phyloP scores from a whole-genome alignment of 2,113 vertebrate species.

The Rhynchomys soricoides region DNA sequence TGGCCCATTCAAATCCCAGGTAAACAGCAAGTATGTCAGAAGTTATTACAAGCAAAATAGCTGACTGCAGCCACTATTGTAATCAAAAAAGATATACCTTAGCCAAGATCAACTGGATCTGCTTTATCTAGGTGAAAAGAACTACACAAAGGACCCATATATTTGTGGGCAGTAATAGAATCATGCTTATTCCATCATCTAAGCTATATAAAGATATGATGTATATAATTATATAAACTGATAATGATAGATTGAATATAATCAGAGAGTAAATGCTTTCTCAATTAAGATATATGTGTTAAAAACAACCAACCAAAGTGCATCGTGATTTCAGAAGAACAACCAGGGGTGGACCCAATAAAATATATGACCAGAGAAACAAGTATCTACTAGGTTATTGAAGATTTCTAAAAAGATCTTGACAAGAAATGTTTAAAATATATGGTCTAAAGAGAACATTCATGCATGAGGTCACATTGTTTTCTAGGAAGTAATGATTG shows the following conservation, averaged over 20 bases:
- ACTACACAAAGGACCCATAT: not conserved
- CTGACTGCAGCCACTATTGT: not conserved
- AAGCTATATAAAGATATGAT: not conserved
- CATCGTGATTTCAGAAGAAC: not conserved
- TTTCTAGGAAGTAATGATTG: not conserved
- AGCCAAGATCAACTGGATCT: not conserved
- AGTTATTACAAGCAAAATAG: not conserved
- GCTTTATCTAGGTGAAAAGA: not conserved
- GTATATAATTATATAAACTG: not conserved
- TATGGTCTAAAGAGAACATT: not conserved
- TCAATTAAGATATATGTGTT: not conserved
- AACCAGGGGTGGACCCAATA: not conserved
- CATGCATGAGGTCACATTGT: not conserved
- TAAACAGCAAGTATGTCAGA: not conserved
- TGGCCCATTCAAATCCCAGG: not conserved
- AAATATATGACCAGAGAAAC: not conserved
- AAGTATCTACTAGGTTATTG: not conserved
- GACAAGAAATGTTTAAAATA: not conserved
- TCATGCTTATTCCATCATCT: not conserved
- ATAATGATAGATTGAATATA: not conserved
- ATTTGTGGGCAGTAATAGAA: not conserved
- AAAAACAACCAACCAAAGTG: not conserved
- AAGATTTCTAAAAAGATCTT: not conserved
- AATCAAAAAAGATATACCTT: not conserved
- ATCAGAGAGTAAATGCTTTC: not conserved